Conservation (phyloP, 2,797 vertebrate species). For the Acrossocheilus wenchowensis region DNA sequence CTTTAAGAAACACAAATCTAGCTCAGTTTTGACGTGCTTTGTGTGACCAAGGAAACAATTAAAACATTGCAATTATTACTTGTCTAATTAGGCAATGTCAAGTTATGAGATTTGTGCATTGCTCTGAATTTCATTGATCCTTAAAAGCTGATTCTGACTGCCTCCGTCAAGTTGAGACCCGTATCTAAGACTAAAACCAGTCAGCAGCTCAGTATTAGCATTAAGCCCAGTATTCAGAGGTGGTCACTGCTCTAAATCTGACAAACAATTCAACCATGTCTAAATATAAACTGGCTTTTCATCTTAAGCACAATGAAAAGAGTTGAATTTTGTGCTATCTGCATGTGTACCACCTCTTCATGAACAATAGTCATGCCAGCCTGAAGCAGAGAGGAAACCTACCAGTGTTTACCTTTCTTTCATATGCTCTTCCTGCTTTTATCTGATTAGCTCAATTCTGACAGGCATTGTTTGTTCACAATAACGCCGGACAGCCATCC, state of each 20-base stretch:
- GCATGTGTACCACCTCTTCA: background rate
- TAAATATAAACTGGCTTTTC: constrained; percentile 40
- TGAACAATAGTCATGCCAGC: constrained; percentile 54
- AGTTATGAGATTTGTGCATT: background rate
- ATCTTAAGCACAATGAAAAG: constrained; percentile 34
- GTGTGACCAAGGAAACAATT: background rate
- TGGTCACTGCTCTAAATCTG: background rate
- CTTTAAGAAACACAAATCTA: background rate
- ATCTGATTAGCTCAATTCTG: constrained; percentile 64
- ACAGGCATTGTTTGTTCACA: constrained; percentile 75
- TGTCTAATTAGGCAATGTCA: background rate
- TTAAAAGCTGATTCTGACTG: background rate
- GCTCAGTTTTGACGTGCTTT: background rate
- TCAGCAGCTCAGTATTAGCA: background rate
- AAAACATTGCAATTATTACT: background rate
- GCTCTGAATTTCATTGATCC: background rate
- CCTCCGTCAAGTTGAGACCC: background rate
- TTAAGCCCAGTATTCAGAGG: constrained; percentile 1
- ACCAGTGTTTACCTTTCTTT: constrained; percentile 68
- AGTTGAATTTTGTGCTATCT: constrained; percentile 17
- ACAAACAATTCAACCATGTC: constrained; percentile 8
- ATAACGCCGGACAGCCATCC: constrained; percentile 56
- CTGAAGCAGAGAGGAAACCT: constrained; percentile 61
- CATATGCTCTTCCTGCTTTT: constrained; percentile 75
- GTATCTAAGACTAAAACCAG: background rate